Evolutionary conservation across 2,113 vertebrate species (phyloP).

Genomic region (Sigmodon hispidus): DNA sequence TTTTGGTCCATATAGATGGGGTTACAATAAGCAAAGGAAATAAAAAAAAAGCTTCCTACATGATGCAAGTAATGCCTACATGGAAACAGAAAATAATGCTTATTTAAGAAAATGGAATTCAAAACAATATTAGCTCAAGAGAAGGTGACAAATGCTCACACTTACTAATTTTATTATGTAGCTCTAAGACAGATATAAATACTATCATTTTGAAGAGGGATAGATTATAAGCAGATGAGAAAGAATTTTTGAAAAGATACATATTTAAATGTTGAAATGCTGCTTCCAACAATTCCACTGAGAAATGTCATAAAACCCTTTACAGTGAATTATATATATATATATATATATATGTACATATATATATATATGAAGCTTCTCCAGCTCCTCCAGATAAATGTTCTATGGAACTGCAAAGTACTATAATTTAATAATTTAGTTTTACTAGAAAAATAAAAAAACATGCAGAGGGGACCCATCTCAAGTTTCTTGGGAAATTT

Average conservation of each 20-base stretch:
- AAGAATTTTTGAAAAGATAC: slow-evolving; percentile 29
- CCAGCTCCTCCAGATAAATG: slow-evolving; percentile 31
- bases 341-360: neutral
- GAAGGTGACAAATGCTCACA: neutral
- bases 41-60: neutral
- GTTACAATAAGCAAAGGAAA: neutral
- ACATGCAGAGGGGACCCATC: neutral
- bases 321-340: neutral
- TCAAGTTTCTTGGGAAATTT: slow-evolving; percentile 15
- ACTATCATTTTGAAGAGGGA: slow-evolving; percentile 41
- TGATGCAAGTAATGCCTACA: neutral
- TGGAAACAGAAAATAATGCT: slow-evolving; percentile 33
- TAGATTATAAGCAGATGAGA: slow-evolving; percentile 8
- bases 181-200: slow-evolving; percentile 30
- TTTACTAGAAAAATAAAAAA: slow-evolving; percentile 48
- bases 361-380: neutral
- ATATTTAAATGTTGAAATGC: slow-evolving; percentile 58
- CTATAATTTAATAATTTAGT: slow-evolving; percentile 44
- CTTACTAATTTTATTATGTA: slow-evolving; percentile 28
- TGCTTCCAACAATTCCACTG: slow-evolving; percentile 30
- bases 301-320: slow-evolving; percentile 41
- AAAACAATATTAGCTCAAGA: neutral
- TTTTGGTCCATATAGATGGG: neutral
- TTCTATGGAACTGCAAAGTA: slow-evolving; percentile 14
- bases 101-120: slow-evolving; percentile 6